Conservation (phyloP, 2,113 vertebrate genomes). For the Enhydra lutris region DNA sequence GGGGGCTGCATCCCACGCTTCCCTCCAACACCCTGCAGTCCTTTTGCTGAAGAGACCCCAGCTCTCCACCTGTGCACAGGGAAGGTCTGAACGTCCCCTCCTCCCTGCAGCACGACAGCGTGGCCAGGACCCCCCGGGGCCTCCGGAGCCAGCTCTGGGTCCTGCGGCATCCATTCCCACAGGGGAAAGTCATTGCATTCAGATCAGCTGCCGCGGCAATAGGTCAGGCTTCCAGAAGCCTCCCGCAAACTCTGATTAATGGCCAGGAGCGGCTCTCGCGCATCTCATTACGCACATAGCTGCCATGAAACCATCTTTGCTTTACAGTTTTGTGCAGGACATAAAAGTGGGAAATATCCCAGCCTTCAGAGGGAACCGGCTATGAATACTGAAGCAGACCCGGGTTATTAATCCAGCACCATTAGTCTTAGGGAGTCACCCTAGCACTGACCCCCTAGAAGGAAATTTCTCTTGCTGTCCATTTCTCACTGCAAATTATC, state of each 20-base stretch:
- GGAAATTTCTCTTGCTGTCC: conserved; percentile 49
- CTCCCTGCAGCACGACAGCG: background rate
- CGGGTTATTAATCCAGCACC: conserved; percentile 57
- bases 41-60: background rate
- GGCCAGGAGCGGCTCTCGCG: conserved; percentile 43
- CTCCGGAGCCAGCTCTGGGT: background rate
- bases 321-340: conserved; percentile 63
- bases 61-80: background rate
- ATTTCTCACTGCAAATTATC: conserved; percentile 71
- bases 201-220: background rate
- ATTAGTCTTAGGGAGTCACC: conserved; percentile 46
- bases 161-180: background rate
- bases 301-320: conserved; percentile 66
- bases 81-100: background rate
- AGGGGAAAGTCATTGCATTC: conserved; percentile 27
- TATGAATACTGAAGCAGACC: conserved; percentile 64
- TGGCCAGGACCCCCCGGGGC: background rate
- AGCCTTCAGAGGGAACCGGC: conserved; percentile 45
- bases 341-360: conserved; percentile 67
- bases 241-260: conserved; percentile 59
- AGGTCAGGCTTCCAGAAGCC: conserved; percentile 65
- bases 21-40: background rate
- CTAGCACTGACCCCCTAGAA: conserved; percentile 53
- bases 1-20: background rate
- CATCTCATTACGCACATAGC: conserved; percentile 62